A percentile compares a stretch with the other conserved stretches of the same genome.
Conservation (phyloP, 1,140 invertebrate species). For the Aradophagus sp. region DNA sequence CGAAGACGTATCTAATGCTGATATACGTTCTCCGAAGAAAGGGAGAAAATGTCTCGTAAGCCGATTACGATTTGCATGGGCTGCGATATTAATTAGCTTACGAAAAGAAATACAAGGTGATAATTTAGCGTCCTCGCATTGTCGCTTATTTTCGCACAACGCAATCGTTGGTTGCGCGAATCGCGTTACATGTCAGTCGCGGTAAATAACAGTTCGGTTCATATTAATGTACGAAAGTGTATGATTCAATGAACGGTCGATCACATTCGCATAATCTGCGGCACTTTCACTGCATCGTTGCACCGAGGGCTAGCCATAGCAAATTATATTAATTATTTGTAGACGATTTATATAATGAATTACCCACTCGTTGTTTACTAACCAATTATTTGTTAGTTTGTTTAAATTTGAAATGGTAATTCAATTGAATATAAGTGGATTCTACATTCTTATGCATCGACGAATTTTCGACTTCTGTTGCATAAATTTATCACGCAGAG, state of each 20-base stretch:
- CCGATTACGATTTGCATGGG: slow-evolving; percentile 12
- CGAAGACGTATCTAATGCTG: no score
- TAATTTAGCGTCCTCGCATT: slow-evolving; percentile 13
- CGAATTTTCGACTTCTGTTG: no score
- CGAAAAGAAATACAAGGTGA: neutral
- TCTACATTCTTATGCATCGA: no score
- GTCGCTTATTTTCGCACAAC: slow-evolving; percentile 16
- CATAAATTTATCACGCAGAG: no score
- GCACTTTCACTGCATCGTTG: slow-evolving; percentile 50
- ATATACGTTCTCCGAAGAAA: neutral
- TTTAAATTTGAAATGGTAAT: no score
- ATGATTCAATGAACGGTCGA: slow-evolving; percentile 50
- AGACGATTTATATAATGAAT: slow-evolving; percentile 21
- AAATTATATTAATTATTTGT: slow-evolving; percentile 35
- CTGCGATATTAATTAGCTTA: slow-evolving; percentile 11
- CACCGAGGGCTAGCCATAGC: slow-evolving; percentile 25
- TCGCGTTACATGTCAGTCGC: slow-evolving; percentile 5
- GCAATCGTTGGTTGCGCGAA: no score
- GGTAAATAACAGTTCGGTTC: slow-evolving; percentile 43
- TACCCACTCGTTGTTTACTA: neutral
- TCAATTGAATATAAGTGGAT: no score
- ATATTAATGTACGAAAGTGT: slow-evolving; percentile 54
- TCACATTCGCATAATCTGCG: slow-evolving; percentile 44
- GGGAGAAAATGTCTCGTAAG: neutral
- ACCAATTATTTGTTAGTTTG: neutral